Evolutionary conservation across 2,888 invertebrate species (phyloP).

Genomic region (Abrostola tripartita): DNA sequence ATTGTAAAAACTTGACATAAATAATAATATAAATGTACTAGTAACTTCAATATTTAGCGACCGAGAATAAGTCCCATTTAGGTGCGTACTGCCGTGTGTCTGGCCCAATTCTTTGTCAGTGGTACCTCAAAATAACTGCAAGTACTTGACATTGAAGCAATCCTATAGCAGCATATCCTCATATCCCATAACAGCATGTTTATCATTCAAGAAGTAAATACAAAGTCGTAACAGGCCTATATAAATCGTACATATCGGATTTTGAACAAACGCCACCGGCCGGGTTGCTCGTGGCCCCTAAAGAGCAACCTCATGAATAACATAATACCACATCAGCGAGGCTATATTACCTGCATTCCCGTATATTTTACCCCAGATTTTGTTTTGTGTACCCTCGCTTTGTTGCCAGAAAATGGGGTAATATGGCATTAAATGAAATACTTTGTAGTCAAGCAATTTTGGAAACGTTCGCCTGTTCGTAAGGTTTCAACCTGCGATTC

Average conservation of each 20-base stretch:
- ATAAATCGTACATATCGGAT: constrained; percentile 5
- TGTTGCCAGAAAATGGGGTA: background rate
- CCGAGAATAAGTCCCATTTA: too few species aligned
- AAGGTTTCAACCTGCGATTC: background rate
- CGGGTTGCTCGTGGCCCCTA: constrained; percentile 25
- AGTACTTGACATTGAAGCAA: too few species aligned
- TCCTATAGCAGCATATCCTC: too few species aligned
- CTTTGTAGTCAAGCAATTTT: background rate
- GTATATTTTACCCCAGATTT: constrained; percentile 29
- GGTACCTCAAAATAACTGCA: too few species aligned
- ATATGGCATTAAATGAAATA: constrained; percentile 13
- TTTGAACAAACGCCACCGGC: constrained; percentile 11
- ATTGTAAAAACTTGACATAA: too few species aligned
- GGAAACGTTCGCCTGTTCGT: background rate
- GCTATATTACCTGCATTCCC: constrained; percentile 41
- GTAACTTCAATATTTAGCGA: too few species aligned
- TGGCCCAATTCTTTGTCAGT: too few species aligned
- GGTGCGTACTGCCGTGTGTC: too few species aligned
- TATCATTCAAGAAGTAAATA: background rate
- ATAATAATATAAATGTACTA: too few species aligned
- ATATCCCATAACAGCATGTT: too few species aligned
- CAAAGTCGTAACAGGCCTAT: background rate
- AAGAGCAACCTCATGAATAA: constrained; percentile 59
- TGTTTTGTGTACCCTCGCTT: constrained; percentile 35
- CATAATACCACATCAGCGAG: constrained; percentile 50